These are phyloP conservation scores for Pelodiscus sinensis DNA, from an alignment of 2,113 vertebrate genomes.

Conservation along the genomic window DNA sequence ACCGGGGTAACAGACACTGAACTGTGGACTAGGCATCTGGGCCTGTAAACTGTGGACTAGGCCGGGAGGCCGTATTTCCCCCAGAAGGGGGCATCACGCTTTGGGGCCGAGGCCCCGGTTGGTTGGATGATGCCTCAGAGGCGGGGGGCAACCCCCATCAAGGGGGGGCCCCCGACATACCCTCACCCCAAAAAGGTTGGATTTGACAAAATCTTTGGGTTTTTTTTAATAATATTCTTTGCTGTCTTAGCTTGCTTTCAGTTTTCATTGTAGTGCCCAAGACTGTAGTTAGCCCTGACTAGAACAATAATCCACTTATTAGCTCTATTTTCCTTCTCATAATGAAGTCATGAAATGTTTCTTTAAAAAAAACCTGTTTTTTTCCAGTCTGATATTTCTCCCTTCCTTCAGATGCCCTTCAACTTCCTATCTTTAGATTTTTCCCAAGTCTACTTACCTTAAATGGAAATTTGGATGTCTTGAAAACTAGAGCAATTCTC, in stretches of 20 bases:
- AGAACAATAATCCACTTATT: background rate
- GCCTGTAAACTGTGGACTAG: too few species aligned
- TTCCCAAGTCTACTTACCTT: background rate
- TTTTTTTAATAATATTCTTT: background rate
- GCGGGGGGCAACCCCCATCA: too few species aligned
- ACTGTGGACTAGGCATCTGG: too few species aligned
- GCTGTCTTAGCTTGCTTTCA: background rate
- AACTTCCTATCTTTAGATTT: background rate
- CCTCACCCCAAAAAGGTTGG: background rate
- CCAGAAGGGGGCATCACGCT: too few species aligned
- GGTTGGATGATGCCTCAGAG: too few species aligned
- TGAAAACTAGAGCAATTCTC: background rate
- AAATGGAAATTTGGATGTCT: background rate
- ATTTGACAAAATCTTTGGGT: background rate
- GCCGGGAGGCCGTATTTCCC: too few species aligned
- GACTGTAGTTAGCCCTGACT: background rate
- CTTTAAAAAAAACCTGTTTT: background rate
- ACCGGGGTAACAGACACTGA: too few species aligned
- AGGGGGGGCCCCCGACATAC: too few species aligned
- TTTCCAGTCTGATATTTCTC: background rate
- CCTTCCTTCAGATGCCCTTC: background rate
- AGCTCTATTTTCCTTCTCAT: background rate
- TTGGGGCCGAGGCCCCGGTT: too few species aligned
- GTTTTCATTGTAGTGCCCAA: background rate
- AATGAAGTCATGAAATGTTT: background rate